A percentile compares a stretch with the other conserved stretches of the same genome.
Conservation (phyloP, 2,888 invertebrate genomes). For the Tethea ocularis region DNA sequence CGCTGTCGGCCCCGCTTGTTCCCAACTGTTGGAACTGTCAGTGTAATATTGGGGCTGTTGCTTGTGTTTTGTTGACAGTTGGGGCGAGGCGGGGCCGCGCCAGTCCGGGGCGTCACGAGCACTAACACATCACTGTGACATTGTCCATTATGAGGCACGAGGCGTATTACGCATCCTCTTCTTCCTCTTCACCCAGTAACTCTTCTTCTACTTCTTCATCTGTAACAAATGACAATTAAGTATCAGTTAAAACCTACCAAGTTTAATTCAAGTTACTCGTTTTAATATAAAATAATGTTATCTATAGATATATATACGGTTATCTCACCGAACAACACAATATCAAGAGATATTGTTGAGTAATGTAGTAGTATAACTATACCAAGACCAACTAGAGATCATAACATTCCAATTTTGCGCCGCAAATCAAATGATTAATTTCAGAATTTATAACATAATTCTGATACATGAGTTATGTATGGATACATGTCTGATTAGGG, state of each 20-base stretch:
- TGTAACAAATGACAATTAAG: constrained; percentile 56
- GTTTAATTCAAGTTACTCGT: background rate
- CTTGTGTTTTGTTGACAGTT: constrained; percentile 59
- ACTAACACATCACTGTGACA: constrained; percentile 84
- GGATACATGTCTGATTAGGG: background rate
- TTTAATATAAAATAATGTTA: background rate
- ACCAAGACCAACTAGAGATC: background rate
- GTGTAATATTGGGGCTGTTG: constrained; percentile 48
- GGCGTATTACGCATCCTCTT: constrained; percentile 83
- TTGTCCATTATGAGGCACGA: constrained; percentile 78
- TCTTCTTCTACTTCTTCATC: constrained; percentile 82
- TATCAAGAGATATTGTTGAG: background rate
- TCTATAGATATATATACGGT: background rate
- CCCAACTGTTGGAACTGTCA: constrained; percentile 65
- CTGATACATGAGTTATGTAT: background rate
- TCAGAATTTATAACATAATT: no score
- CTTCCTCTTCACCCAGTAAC: constrained; percentile 78
- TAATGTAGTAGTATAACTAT: background rate
- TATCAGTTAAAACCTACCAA: background rate
- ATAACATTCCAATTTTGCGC: background rate
- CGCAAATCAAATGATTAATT: background rate
- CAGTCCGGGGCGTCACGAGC: constrained; percentile 78
- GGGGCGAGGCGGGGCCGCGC: constrained; percentile 79
- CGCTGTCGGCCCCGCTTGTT: constrained; percentile 77
- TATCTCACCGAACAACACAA: background rate